phyloP scores from a whole-genome alignment of 2,888 invertebrate species.

The Shargacucullia verbasci region DNA sequence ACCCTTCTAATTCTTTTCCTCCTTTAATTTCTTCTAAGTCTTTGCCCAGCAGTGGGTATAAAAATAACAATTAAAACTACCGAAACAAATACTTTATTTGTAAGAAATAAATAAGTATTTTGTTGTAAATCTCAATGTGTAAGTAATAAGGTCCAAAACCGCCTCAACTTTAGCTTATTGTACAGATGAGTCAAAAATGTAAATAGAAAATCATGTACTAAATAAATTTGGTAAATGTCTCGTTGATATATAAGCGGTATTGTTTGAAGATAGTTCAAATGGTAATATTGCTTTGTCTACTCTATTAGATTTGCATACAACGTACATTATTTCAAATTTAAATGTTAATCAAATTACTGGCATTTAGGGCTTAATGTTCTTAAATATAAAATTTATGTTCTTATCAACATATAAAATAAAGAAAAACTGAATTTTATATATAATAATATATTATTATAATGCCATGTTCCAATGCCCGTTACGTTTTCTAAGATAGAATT shows the following conservation, averaged over 20 bases:
- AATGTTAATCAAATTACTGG: constrained; percentile 58
- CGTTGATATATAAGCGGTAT: constrained; percentile 53
- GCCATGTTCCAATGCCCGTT: no score
- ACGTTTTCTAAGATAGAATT: no score
- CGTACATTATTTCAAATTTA: constrained; percentile 55
- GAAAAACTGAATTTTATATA: background rate
- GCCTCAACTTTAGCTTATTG: background rate
- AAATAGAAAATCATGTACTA: constrained; percentile 30
- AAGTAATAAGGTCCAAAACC: background rate
- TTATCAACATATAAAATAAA: constrained; percentile 22
- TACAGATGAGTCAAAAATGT: constrained; percentile 36
- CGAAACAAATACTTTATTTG: no score
- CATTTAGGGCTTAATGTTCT: constrained; percentile 52
- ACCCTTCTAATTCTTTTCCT: no score
- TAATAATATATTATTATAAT: no score
- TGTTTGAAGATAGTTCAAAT: constrained; percentile 59
- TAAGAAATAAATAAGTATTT: no score
- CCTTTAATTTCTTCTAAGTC: no score
- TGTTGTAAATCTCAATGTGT: no score
- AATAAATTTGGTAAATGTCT: constrained; percentile 51
- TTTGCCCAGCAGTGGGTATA: no score
- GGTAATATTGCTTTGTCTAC: constrained; percentile 57
- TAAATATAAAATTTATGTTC: constrained; percentile 40
- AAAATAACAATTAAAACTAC: no score
- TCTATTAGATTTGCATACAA: constrained; percentile 57